A percentile compares a stretch with the other conserved stretches of the same genome.
These are phyloP conservation scores for Idaea dimidiata DNA, from an alignment of 2,888 invertebrate species.

Conservation along the genomic window DNA sequence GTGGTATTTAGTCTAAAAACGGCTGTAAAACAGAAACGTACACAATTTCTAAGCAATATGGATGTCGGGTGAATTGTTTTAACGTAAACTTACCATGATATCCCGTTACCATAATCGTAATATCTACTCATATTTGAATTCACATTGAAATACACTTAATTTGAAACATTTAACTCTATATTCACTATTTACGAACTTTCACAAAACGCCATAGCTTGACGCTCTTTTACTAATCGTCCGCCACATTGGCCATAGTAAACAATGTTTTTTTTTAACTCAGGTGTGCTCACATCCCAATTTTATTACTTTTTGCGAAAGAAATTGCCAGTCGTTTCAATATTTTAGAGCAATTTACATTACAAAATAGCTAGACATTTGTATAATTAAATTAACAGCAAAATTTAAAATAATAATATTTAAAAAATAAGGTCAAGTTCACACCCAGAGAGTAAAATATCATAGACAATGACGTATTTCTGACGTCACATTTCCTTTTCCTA, in stretches of 20 bases:
- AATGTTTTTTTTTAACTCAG: slow-evolving; percentile 26
- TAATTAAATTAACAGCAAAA: neutral
- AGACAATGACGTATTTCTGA: slow-evolving; percentile 9
- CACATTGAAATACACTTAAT: slow-evolving; percentile 54
- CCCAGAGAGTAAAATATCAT: slow-evolving; percentile 8
- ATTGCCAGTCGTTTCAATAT: neutral
- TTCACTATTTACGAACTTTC: slow-evolving; percentile 55
- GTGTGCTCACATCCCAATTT: slow-evolving; percentile 35
- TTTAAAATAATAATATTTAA: neutral
- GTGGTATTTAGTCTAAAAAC: neutral
- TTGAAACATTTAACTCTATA: slow-evolving; percentile 38
- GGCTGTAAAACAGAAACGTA: slow-evolving; percentile 54
- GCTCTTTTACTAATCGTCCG: slow-evolving; percentile 55
- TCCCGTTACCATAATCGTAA: slow-evolving; percentile 78
- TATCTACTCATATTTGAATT: slow-evolving; percentile 77
- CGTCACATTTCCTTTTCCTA: slow-evolving; percentile 14
- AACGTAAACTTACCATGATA: slow-evolving; percentile 75
- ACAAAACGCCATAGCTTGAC: slow-evolving; percentile 72
- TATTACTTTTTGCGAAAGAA: neutral
- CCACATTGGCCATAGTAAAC: slow-evolving; percentile 75
- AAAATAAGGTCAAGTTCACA: slow-evolving; percentile 28
- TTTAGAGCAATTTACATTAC: neutral
- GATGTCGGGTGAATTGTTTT: slow-evolving; percentile 52
- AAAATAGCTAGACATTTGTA: neutral
- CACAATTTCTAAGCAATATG: slow-evolving; percentile 68